A percentile compares a stretch with the other conserved stretches of the same genome.
These are phyloP conservation scores for Arrhamphus sclerolepis DNA, from an alignment of 2,797 vertebrate genomes.

Conservation along the genomic window DNA sequence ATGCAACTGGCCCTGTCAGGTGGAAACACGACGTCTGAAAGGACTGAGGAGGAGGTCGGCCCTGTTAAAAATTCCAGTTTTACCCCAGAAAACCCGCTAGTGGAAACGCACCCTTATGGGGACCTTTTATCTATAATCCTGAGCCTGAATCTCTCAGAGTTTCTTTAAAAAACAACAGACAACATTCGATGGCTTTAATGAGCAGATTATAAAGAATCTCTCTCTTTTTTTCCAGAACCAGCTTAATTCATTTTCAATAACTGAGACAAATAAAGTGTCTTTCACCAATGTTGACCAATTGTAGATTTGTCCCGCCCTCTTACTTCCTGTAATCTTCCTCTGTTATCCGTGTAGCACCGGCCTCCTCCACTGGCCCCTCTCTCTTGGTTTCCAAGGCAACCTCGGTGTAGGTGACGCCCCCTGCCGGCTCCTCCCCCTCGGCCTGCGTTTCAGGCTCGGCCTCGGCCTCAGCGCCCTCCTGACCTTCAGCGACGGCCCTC, in stretches of 20 bases:
- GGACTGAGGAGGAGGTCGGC: too few relatives aligned
- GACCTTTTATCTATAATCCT: background rate
- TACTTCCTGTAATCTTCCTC: slow-evolving; percentile 83
- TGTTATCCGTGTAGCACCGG: slow-evolving; percentile 69
- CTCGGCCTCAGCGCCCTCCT: slow-evolving; percentile 82
- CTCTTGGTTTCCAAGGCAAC: slow-evolving; percentile 85
- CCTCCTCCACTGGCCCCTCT: slow-evolving; percentile 80
- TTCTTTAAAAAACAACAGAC: background rate
- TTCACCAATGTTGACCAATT: slow-evolving; percentile 25
- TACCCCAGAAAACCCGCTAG: too few relatives aligned
- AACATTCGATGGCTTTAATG: slow-evolving; percentile 6
- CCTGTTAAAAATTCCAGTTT: too few relatives aligned
- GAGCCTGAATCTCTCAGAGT: slow-evolving; percentile 9
- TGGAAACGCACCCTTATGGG: too few relatives aligned
- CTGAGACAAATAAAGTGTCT: slow-evolving; percentile 34
- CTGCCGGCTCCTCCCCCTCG: background rate
- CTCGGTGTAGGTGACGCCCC: slow-evolving; percentile 82
- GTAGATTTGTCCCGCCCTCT: slow-evolving; percentile 27
- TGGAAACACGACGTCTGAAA: too few relatives aligned
- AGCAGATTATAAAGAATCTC: slow-evolving; percentile 14
- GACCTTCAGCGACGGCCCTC: slow-evolving; percentile 82
- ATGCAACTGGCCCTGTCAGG: too few relatives aligned
- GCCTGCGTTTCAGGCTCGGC: slow-evolving; percentile 10
- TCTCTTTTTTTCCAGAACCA: slow-evolving; percentile 3
- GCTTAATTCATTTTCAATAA: slow-evolving; percentile 17